Conservation (phyloP, 2,888 invertebrate genomes). For the Dasysyrphus albostriatus region DNA sequence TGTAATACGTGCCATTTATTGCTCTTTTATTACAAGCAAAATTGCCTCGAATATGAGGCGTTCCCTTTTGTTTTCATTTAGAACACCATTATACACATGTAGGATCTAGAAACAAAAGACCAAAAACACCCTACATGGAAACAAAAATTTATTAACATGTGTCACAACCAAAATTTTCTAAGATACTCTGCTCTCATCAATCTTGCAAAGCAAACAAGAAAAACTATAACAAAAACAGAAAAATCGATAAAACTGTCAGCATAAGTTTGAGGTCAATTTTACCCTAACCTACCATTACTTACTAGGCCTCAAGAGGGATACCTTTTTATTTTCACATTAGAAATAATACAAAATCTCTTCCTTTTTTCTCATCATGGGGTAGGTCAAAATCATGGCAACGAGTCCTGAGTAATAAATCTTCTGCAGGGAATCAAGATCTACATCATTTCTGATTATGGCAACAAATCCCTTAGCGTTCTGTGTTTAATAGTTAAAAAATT, state of each 20-base stretch:
- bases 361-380: not conserved
- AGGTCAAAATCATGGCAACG: constrained; percentile 22
- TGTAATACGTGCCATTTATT: constrained; percentile 40
- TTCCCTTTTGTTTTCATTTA: not conserved
- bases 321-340: constrained; percentile 15
- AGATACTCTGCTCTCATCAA: constrained; percentile 1
- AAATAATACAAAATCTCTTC: constrained; percentile 13
- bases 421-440: constrained; percentile 26
- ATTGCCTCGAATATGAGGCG: not conserved
- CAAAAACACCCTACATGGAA: not conserved
- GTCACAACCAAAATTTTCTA: constrained; percentile 9
- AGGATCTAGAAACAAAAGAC: not conserved
- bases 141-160: constrained; percentile 16
- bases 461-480: constrained; percentile 39
- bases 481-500: constrained; percentile 7
- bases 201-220: not conserved
- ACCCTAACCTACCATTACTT: constrained; percentile 2
- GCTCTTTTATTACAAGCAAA: constrained; percentile 36
- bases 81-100: not conserved
- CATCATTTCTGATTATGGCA: constrained; percentile 34
- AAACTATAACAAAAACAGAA: constrained; percentile 6
- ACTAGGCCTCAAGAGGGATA: not conserved
- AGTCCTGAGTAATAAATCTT: constrained; percentile 37
- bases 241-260: constrained; percentile 19
- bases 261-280: constrained; percentile 8